Conservation (phyloP, 2,113 vertebrate species). For the Canis aureus region DNA sequence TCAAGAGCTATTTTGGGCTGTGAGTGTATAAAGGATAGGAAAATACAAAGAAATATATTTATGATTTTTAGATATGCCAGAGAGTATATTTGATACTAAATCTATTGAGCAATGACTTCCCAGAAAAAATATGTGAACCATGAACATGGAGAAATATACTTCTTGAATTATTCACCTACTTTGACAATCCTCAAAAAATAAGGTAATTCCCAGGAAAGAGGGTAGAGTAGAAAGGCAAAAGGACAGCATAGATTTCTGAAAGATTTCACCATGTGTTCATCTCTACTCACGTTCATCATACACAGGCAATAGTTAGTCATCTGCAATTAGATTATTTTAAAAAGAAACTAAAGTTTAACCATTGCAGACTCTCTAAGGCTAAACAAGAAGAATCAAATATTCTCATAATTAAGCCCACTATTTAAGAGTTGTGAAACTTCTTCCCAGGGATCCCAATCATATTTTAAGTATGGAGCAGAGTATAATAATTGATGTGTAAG, state of each 20-base stretch:
- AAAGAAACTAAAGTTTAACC: neutral
- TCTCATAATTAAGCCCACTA: neutral
- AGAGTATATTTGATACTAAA: neutral
- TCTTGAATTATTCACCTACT: neutral
- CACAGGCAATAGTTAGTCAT: neutral
- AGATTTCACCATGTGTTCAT: neutral
- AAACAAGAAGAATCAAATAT: neutral
- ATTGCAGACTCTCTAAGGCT: neutral
- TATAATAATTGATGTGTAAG: neutral
- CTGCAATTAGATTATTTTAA: neutral
- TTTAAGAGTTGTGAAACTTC: neutral
- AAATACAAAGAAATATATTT: neutral
- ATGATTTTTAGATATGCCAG: neutral
- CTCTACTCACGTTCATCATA: neutral
- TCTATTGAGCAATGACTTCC: neutral
- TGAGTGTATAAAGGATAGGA: neutral
- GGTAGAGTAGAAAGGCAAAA: neutral
- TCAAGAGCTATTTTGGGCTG: neutral
- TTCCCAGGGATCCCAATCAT: neutral
- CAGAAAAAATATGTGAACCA: neutral
- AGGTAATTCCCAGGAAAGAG: neutral
- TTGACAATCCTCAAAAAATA: neutral
- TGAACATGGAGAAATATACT: neutral
- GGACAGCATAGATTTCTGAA: neutral
- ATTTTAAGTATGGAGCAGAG: neutral